These are phyloP conservation scores for Rhinatrema bivittatum DNA, from an alignment of 2,797 vertebrate species.

Conservation along the genomic window DNA sequence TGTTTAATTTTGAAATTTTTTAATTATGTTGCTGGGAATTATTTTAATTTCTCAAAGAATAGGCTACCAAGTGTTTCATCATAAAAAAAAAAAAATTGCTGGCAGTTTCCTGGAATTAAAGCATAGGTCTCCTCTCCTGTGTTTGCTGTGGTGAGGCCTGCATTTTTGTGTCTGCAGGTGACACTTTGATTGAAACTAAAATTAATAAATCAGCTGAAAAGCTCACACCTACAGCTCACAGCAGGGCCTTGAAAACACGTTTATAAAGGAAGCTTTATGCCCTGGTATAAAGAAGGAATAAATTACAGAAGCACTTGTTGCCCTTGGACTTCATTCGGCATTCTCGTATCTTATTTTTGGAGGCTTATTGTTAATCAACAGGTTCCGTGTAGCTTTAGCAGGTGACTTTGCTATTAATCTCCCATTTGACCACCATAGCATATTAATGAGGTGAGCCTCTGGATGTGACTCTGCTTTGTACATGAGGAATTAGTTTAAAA, in stretches of 20 bases:
- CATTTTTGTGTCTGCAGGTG: constrained; percentile 76
- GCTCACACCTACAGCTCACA: constrained; percentile 73
- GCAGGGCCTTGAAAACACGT: constrained; percentile 64
- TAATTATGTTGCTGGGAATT: constrained; percentile 48
- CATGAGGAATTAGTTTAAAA: constrained; percentile 55
- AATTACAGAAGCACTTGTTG: constrained; percentile 74
- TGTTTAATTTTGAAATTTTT: constrained; percentile 56
- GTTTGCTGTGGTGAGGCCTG: constrained; percentile 55
- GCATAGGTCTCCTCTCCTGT: constrained; percentile 36
- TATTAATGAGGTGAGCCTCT: constrained; percentile 60
- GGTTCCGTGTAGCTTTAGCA: constrained; percentile 65
- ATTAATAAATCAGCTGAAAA: constrained; percentile 76
- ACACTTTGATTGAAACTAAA: constrained; percentile 77
- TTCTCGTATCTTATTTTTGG: constrained; percentile 68
- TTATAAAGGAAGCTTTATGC: constrained; percentile 72
- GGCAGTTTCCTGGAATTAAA: constrained; percentile 51
- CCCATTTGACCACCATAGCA: constrained; percentile 58
- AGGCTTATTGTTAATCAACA: constrained; percentile 70
- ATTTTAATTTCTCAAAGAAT: constrained; percentile 36
- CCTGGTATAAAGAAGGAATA: constrained; percentile 68
- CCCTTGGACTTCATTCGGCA: constrained; percentile 65
- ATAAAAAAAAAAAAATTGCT: constrained; percentile 33
- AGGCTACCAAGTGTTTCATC: not conserved
- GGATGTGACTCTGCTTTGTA: constrained; percentile 42
- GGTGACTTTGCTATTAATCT: constrained; percentile 74